These are phyloP conservation scores for Erebia palarica DNA, from an alignment of 2,888 invertebrate species.

Conservation along the genomic window DNA sequence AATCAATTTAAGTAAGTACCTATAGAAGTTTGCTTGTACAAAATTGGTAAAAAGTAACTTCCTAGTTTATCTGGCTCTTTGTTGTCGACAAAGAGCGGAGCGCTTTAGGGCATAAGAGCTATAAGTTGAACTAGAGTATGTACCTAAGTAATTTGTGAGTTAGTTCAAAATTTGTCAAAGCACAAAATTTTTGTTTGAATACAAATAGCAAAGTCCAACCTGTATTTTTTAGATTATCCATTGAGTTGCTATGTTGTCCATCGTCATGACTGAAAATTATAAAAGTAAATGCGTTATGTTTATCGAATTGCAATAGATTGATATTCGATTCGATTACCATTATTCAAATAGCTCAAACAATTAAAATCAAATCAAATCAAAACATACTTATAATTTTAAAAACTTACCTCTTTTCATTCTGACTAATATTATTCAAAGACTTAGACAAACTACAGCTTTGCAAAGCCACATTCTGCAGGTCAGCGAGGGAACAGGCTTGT, in stretches of 20 bases:
- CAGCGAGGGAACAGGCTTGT: constrained; percentile 67
- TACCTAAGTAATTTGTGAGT: not conserved
- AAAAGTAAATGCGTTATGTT: not conserved
- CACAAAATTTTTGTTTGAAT: too few relatives aligned
- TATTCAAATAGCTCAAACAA: too few relatives aligned
- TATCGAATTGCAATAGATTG: not conserved
- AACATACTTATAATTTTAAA: too few relatives aligned
- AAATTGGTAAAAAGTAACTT: too few relatives aligned
- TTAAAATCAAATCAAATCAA: too few relatives aligned
- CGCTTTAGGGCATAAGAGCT: too few relatives aligned
- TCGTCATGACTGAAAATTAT: constrained; percentile 51
- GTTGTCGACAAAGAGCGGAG: too few relatives aligned
- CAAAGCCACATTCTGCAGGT: constrained; percentile 54
- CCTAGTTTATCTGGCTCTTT: too few relatives aligned
- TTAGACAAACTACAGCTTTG: constrained; percentile 54
- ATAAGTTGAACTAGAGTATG: too few relatives aligned
- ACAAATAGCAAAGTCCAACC: constrained; percentile 9
- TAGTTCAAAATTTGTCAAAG: not conserved
- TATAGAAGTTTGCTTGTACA: too few relatives aligned
- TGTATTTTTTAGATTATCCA: constrained; percentile 63
- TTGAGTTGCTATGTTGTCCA: constrained; percentile 54
- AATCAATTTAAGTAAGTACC: not conserved
- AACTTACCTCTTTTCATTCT: constrained; percentile 48
- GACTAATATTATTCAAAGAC: constrained; percentile 59
- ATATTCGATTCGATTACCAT: too few relatives aligned